Percentiles rank a stretch among this genome's conserved stretches.
phyloP scores from a whole-genome alignment of 2,888 invertebrate species.

The Polylopha cassiicola region DNA sequence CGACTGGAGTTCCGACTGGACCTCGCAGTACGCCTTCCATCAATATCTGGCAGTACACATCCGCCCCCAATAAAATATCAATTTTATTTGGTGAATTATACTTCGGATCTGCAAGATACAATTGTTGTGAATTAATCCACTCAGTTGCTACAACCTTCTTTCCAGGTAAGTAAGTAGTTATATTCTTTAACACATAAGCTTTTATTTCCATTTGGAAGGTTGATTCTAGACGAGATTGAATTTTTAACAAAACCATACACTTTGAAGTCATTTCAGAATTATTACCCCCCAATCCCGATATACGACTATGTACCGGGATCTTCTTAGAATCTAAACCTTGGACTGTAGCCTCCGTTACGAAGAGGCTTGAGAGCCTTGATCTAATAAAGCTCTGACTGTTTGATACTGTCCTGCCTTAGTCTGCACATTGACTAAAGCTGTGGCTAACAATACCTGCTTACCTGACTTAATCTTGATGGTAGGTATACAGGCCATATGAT shows the following conservation, averaged over 20 bases:
- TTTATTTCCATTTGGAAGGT: too few relatives aligned
- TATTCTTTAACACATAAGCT: too few relatives aligned
- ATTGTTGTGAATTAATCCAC: too few relatives aligned
- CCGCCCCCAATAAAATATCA: conserved; percentile 20
- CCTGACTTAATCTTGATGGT: too few relatives aligned
- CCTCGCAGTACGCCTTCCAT: conserved; percentile 22
- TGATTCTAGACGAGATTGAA: not conserved
- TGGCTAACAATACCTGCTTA: conserved; percentile 1
- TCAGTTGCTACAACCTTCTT: too few relatives aligned
- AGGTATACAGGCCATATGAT: too few relatives aligned
- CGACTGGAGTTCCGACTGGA: conserved; percentile 17
- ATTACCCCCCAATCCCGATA: conserved; percentile 24
- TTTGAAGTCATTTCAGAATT: conserved; percentile 9
- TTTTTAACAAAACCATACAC: conserved; percentile 12
- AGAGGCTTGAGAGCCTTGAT: conserved; percentile 31
- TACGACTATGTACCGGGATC: conserved; percentile 15
- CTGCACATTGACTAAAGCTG: conserved; percentile 1
- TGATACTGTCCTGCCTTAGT: conserved; percentile 5
- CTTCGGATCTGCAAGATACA: not conserved
- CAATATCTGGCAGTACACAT: too few relatives aligned
- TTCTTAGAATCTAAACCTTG: conserved; percentile 26
- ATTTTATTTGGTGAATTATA: conserved; percentile 15
- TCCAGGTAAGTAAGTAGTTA: too few relatives aligned
- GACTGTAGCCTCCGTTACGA: conserved; percentile 29
- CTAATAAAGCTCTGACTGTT: conserved; percentile 27